A percentile compares a stretch with the other conserved stretches of the same genome.
Evolutionary conservation across 1,140 invertebrate genomes (phyloP).

Genomic region (Drosophila aff.): DNA sequence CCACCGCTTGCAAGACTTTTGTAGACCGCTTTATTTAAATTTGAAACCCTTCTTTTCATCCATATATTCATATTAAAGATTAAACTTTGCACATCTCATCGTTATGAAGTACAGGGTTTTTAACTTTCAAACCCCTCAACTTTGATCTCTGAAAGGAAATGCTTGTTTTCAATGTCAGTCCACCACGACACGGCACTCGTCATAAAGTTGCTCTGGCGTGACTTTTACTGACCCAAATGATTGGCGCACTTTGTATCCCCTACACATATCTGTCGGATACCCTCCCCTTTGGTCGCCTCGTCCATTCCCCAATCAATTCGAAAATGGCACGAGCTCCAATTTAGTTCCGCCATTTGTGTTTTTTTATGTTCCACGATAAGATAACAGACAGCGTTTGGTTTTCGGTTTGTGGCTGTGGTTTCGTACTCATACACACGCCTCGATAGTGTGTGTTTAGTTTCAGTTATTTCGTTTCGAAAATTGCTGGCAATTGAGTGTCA

Average conservation of each 20-base stretch:
- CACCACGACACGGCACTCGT: constrained; percentile 1
- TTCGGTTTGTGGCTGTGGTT: constrained; percentile 8
- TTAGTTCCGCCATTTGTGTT: constrained; percentile 58
- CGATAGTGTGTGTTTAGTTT: constrained; percentile 5
- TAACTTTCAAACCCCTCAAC: constrained; percentile 8
- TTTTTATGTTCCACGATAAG: constrained; percentile 44
- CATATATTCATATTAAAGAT: too few relatives aligned
- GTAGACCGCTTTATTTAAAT: background rate
- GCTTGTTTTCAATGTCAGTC: constrained; percentile 34
- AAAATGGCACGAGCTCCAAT: constrained; percentile 56
- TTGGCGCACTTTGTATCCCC: constrained; percentile 30
- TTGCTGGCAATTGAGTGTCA: constrained; percentile 31
- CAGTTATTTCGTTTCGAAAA: constrained; percentile 34
- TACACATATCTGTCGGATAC: constrained; percentile 19
- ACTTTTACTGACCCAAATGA: constrained; percentile 48
- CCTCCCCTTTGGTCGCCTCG: background rate
- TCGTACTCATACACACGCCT: constrained; percentile 20
- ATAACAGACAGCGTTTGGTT: constrained; percentile 37
- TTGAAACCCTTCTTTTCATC: background rate
- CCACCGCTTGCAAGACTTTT: background rate
- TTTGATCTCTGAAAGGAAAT: constrained; percentile 25
- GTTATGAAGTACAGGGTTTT: background rate
- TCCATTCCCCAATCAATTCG: constrained; percentile 51
- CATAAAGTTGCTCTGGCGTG: constrained; percentile 45
- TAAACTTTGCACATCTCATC: background rate